Evolutionary conservation across 2,888 invertebrate genomes (phyloP), one percentile per base, ranked within the genome.

Genomic region (Tholera decimalis): DNA sequence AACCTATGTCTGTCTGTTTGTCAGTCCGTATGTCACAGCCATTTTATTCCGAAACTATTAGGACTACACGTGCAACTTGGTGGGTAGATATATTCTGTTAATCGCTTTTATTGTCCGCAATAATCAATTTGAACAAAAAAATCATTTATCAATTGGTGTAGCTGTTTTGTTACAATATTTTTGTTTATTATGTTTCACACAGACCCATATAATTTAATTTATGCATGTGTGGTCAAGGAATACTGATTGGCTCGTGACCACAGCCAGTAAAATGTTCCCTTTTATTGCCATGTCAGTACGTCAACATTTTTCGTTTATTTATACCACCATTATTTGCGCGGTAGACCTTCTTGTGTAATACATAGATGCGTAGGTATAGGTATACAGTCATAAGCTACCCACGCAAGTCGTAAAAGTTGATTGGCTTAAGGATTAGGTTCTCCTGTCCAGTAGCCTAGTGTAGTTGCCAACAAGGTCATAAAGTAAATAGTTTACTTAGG

Each of bases 371-470:
- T 33, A n/a, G 18, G 15, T 67, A 33, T 33, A 68, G 11, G 18
- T 33, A 18, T 26, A 39, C 15, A 46, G 65, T 69, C 58, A 58
- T 66, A 69, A 66, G 28, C 60, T 59, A 62, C 62, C 51, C 72
- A 53, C 72, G 41, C 47, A 9, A 15, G 63, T 72, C 72, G 53
- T 69, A 72, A 72, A 69, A 72, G 47, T 62, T 68, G 72, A 68
- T 71, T 68, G 62, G 46, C 35, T 46, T 35, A 53, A 61, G 41
- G 61, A 50, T 70, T 70, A 50, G 41, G 47, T 59, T 46, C 22
- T 18, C 13, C 15, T 13, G 28, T 20, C 24, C 3, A 49, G 39
- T 59, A 47, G 22, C 15, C 39, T 35, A 24, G 60, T 59, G 47
- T 35, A 24, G 59, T 9, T 49, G 58, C 47, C 39, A 22, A 35